Conservation (phyloP, 2,888 invertebrate genomes). For the Brachypterus glaber region DNA sequence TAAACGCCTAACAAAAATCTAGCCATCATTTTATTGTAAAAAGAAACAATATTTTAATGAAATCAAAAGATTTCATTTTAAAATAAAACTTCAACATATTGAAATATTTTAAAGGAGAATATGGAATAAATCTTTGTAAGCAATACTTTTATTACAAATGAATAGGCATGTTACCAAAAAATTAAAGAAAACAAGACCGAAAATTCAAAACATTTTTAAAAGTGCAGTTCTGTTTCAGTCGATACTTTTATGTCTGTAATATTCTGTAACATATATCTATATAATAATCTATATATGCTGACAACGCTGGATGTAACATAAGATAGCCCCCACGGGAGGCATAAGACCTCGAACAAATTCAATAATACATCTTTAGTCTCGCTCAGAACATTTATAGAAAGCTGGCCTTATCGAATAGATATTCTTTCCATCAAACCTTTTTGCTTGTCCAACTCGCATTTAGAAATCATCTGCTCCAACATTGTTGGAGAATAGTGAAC, state of each 20-base stretch:
- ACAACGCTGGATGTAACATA: slow-evolving; percentile 41
- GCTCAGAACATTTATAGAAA: slow-evolving; percentile 24
- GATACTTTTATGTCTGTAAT: slow-evolving; percentile 35
- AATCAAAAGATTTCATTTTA: too few relatives aligned
- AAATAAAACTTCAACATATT: too few relatives aligned
- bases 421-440: not conserved
- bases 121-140: too few relatives aligned
- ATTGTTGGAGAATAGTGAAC: slow-evolving; percentile 33
- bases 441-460: not conserved
- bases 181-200: too few relatives aligned
- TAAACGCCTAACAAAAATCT: too few relatives aligned
- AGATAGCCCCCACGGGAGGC: slow-evolving; percentile 39
- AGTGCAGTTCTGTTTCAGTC: too few relatives aligned
- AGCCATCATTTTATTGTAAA: too few relatives aligned
- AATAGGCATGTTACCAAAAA: too few relatives aligned
- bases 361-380: slow-evolving; percentile 40
- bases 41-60: too few relatives aligned
- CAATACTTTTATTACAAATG: too few relatives aligned
- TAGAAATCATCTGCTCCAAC: not conserved
- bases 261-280: slow-evolving; percentile 43
- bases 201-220: too few relatives aligned
- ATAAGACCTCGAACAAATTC: slow-evolving; percentile 42
- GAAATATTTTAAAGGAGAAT: too few relatives aligned
- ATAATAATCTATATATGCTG: slow-evolving; percentile 46
- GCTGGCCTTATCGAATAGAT: slow-evolving; percentile 22